Base-by-base conservation (phyloP, 2,797 vertebrate genomes). In the Tapirus indicus region DNA sequence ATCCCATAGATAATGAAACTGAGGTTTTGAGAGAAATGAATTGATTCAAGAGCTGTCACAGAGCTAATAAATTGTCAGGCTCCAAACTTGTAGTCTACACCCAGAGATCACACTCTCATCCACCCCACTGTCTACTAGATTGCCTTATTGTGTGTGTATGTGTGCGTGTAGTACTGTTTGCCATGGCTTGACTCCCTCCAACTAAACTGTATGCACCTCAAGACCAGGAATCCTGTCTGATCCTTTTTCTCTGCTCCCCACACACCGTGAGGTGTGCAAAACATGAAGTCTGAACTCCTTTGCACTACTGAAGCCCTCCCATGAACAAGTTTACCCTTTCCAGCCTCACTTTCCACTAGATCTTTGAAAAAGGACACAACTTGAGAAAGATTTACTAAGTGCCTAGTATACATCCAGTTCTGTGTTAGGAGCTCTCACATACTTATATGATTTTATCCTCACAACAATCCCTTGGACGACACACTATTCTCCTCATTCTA, bases 141-240 rank as follows among this genome's bases (percentile, higher is more conserved):
- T 18, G 27, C 11, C 7, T 93, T 2, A n/a, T 20, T 35, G 12
- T 41, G 8, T 35, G 2, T 77, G 52, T 21, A 47, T 2, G 13
- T 2, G 21, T 12, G 1, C 5, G 6, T 2, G 7, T 20, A 1
- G 18, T 35, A 3, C 20, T 0, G 3, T 5, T 23, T 7, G 1
- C 4, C 18, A 38, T 7, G 23, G 54, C 13, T 68, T 62, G 35
- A 58, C 23, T 23, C 18, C 56, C 12, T 41, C 35, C 80, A 47
- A 17, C 38, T 62, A 72, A 85, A 17, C 1, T 38, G 54, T 11
- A 12, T 38, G 4, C 32, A 58, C 17, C 7, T 56, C 12, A 79
- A 7, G 32, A 49, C 35, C 11, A 72, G 38, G 62, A 77, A 62
- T 14, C 18, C 47, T 29, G 11, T 44, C 6, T 41, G 21, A 27